Conservation (phyloP, 2,797 vertebrate genomes). For the Parotocinclus haroldoi region DNA sequence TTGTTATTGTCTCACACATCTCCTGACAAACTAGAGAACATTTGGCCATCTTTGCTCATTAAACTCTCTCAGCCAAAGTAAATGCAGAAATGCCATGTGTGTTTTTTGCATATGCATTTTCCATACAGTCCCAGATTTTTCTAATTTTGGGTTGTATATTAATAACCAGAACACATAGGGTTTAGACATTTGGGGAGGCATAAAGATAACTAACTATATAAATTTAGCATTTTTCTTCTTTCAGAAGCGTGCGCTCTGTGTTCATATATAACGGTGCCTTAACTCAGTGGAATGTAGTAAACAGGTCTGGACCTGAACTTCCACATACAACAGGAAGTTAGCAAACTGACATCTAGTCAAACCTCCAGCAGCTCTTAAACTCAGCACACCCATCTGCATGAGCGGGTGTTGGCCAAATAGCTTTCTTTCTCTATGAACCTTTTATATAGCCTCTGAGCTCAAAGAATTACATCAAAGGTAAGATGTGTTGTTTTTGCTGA, state of each 20-base stretch:
- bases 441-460: constrained; percentile 17
- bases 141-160: too few relatives aligned
- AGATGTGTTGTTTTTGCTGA: constrained; percentile 1
- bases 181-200: too few relatives aligned
- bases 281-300: constrained; percentile 60
- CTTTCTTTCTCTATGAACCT: constrained; percentile 33
- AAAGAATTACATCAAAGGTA: constrained; percentile 45
- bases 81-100: too few relatives aligned
- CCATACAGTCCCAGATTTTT: too few relatives aligned
- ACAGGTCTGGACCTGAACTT: constrained; percentile 77
- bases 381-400: constrained; percentile 46
- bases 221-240: not conserved
- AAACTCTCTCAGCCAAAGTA: too few relatives aligned
- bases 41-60: too few relatives aligned
- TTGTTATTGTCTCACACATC: too few relatives aligned
- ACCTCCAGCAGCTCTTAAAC: constrained; percentile 39
- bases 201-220: too few relatives aligned
- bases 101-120: too few relatives aligned
- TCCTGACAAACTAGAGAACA: too few relatives aligned
- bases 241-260: not conserved
- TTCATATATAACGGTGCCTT: not conserved
- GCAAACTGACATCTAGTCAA: constrained; percentile 53
- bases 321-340: constrained; percentile 71
- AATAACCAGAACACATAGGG: too few relatives aligned
- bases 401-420: constrained; percentile 31